Evolutionary conservation across 2,797 vertebrate genomes (phyloP), one percentile per base, ranked within the genome.

Genomic region (Sebastes nivosus): DNA sequence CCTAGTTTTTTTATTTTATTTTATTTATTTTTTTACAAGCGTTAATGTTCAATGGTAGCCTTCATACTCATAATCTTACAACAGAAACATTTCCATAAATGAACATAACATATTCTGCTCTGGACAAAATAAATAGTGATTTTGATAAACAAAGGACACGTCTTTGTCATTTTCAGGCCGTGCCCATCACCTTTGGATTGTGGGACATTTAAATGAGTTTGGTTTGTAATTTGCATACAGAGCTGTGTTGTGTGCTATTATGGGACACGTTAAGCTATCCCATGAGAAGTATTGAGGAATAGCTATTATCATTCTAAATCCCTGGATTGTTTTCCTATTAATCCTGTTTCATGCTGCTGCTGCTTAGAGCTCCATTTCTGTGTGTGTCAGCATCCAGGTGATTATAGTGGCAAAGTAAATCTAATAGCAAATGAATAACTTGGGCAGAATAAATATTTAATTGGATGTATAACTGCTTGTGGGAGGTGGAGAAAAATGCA

Each of bases 301-400:
- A 63, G 69, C 75, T 67, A 36, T 73, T 82, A 87, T 90, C 52
- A 82, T 84, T 88, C 14, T 75, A 83, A 91, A 88, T 90, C 77
- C 72, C 67, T 32, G 13, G 70, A 85, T 91, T 77, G 73, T 75
- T 92, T 69, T 79, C 11, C 67, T 78, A 77, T 86, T 92, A 92
- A 93, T 92, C 84, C 80, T 79, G 58, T 83, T 91, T 84, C 77
- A 77, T 36, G 52, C 78, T 55, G 63, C 67, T 72, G 72, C 67
- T 72, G 72, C 63, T 88, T 85, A 89, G 86, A 84, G 79, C 73
- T 67, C 78, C 8, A 67, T 83, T 81, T 82, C 12, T 80, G 70
- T 82, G 81, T 36, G 32, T 73, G 58, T 86, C 75, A 58, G 74
- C 69, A 87, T 72, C 59, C 80, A 84, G 58, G 54, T 85, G 77